phyloP scores from a whole-genome alignment of 2,888 invertebrate species.

The Drosophila heteroneura region DNA sequence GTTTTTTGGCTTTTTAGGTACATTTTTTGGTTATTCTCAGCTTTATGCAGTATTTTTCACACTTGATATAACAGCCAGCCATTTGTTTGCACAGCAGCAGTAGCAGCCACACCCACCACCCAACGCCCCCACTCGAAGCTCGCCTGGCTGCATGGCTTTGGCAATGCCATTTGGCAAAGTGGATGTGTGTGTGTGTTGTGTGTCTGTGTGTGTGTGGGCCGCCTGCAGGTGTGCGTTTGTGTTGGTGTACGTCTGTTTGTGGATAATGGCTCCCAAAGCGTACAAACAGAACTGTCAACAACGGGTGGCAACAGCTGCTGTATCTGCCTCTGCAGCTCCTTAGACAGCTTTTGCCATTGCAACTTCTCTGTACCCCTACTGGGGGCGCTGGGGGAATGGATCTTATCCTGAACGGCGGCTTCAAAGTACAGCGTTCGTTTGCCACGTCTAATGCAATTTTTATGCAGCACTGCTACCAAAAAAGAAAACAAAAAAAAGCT shows the following conservation, averaged over 20 bases:
- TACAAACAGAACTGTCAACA: conserved; percentile 72
- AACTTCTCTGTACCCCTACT: background rate
- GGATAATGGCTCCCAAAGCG: conserved; percentile 69
- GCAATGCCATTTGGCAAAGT: conserved; percentile 36
- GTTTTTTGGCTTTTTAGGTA: background rate
- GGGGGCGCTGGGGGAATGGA: background rate
- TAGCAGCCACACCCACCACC: conserved; percentile 8
- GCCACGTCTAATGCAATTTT: conserved; percentile 75
- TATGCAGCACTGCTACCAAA: conserved; percentile 71
- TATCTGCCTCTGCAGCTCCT: conserved; percentile 16
- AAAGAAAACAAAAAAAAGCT: background rate
- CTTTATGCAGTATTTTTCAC: conserved; percentile 62
- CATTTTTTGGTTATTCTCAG: conserved; percentile 9
- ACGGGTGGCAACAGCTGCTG: conserved; percentile 22
- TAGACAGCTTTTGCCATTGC: background rate
- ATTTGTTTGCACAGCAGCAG: conserved; percentile 55
- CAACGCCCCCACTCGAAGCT: conserved; percentile 7
- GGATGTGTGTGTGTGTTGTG: conserved; percentile 1
- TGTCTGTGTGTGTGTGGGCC: background rate
- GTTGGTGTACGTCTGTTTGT: conserved; percentile 15
- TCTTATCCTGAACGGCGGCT: conserved; percentile 25
- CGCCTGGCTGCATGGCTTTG: conserved; percentile 50
- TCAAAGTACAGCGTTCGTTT: conserved; percentile 57
- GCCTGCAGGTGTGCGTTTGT: conserved; percentile 16
- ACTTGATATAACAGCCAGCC: conserved; percentile 66